Conservation (phyloP, 2,113 vertebrate genomes). For the Formicarius rufipectus region DNA sequence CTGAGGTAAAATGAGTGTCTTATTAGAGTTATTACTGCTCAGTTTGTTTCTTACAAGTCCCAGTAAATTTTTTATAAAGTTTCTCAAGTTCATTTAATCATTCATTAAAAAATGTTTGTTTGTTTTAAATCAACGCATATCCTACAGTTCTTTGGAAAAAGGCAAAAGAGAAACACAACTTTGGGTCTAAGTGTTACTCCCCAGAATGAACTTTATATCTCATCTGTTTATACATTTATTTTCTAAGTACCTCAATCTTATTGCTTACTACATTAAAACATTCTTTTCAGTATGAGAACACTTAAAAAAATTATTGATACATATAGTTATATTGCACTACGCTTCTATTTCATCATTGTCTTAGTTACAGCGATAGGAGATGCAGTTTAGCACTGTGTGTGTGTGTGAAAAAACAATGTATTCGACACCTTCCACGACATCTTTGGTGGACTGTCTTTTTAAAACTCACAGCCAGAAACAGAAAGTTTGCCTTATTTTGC, state of each 20-base stretch:
- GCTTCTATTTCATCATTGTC: not conserved
- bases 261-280: not conserved
- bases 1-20: not conserved
- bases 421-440: no score
- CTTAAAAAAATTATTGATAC: not conserved
- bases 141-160: not conserved
- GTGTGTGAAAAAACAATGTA: no score
- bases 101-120: not conserved
- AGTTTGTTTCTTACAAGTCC: not conserved
- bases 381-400: no score
- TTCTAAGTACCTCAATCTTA: not conserved
- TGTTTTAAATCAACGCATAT: not conserved
- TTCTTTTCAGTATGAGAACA: not conserved
- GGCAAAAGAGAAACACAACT: not conserved
- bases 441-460: no score
- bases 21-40: not conserved
- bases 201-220: not conserved
- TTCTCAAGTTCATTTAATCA: not conserved
- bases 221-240: not conserved
- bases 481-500: no score
- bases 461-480: no score
- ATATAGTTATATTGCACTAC: not conserved
- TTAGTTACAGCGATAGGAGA: no score
- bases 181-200: not conserved
- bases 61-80: not conserved